Evolutionary conservation across 2,888 invertebrate species (phyloP).

Genomic region (Esperia sulphurella): DNA sequence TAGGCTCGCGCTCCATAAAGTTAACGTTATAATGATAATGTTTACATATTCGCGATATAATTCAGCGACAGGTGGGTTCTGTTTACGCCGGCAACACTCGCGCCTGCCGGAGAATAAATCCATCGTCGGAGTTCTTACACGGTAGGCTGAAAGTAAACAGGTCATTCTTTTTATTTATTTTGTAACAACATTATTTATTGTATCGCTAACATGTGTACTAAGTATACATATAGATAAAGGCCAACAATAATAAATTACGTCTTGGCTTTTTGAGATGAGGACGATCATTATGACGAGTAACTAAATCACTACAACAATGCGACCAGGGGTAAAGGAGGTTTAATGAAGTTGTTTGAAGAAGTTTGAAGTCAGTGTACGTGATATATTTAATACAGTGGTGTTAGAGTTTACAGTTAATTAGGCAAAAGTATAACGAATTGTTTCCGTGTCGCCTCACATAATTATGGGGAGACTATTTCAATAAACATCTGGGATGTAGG

Average conservation of each 20-base stretch:
- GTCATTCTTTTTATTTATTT: conserved; percentile 45
- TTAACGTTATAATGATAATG: conserved; percentile 22
- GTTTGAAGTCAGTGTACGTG: no score
- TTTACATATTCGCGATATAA: conserved; percentile 44
- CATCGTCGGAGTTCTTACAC: conserved; percentile 39
- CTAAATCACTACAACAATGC: no score
- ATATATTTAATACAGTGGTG: conserved; percentile 1
- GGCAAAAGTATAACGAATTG: conserved; percentile 25
- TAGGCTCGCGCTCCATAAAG: conserved; percentile 29
- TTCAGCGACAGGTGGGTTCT: conserved; percentile 51
- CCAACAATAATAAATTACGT: no score
- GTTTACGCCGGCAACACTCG: conserved; percentile 36
- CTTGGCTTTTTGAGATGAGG: no score
- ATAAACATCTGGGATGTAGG: conserved; percentile 65
- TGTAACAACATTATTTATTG: conserved; percentile 37
- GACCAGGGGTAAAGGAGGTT: no score
- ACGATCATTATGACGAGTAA: no score
- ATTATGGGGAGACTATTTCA: conserved; percentile 54
- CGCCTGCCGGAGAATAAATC: conserved; percentile 43
- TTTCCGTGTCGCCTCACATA: conserved; percentile 66
- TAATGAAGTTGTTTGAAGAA: no score
- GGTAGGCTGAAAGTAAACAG: conserved; percentile 38
- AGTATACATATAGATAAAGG: neutral
- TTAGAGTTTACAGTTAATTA: conserved; percentile 18
- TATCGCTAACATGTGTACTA: conserved; percentile 30